phyloP scores from a whole-genome alignment of 2,113 vertebrate genomes.

The Stegostoma tigrinum region DNA sequence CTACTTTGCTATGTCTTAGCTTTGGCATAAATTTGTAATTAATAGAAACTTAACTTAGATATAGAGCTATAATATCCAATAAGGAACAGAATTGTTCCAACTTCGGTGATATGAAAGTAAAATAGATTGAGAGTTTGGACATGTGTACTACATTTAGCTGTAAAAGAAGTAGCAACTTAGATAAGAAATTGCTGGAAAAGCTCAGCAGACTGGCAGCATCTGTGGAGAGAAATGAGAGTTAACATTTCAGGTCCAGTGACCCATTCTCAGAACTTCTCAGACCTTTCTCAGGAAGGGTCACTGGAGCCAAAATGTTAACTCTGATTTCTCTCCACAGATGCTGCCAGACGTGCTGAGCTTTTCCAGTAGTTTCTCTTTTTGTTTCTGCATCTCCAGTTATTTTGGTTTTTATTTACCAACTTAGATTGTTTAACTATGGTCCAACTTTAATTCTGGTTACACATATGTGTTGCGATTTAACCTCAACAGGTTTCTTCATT shows the following conservation, averaged over 20 bases:
- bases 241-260: no score
- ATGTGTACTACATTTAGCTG: neutral
- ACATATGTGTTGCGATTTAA: neutral
- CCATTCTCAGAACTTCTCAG: no score
- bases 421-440: neutral
- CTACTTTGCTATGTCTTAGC: neutral
- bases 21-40: conserved; percentile 1
- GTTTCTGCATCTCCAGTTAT: no score
- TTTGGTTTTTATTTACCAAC: neutral
- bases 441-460: neutral
- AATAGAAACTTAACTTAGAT: neutral
- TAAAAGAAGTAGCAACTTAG: neutral
- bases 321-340: no score
- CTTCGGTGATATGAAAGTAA: neutral
- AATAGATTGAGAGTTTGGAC: neutral
- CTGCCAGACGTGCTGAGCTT: no score
- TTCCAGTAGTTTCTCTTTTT: no score
- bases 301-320: no score
- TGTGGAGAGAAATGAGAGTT: no score
- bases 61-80: neutral
- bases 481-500: neutral
- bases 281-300: no score
- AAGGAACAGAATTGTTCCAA: neutral
- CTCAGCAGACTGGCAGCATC: no score
- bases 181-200: no score